Conservation (phyloP, 2,797 vertebrate genomes). For the Bryconaethiops microstoma region DNA sequence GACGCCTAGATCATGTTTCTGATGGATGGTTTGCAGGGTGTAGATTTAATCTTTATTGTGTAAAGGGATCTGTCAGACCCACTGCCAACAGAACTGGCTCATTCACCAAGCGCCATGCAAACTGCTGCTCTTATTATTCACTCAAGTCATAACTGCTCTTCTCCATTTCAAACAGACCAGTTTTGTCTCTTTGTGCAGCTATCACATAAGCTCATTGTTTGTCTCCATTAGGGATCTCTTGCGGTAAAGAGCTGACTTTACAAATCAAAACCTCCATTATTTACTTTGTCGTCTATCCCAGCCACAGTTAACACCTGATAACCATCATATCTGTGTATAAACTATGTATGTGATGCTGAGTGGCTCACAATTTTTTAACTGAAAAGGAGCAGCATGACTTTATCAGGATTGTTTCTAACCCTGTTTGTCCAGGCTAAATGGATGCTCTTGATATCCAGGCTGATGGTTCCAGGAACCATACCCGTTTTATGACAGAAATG, state of each 20-base stretch:
- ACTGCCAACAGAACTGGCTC: slow-evolving; percentile 39
- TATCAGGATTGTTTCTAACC: background rate
- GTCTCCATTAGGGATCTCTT: slow-evolving; percentile 61
- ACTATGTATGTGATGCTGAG: slow-evolving; percentile 25
- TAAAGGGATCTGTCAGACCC: slow-evolving; percentile 49
- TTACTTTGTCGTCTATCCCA: slow-evolving; percentile 40
- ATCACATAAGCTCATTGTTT: slow-evolving; percentile 68
- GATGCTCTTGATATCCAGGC: background rate
- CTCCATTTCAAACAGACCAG: slow-evolving; percentile 67
- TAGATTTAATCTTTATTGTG: slow-evolving; percentile 33
- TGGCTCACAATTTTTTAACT: background rate
- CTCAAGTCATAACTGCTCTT: slow-evolving; percentile 62
- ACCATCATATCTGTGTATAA: slow-evolving; percentile 24
- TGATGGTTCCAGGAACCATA: background rate
- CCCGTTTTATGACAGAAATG: background rate
- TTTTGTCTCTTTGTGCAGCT: slow-evolving; percentile 68
- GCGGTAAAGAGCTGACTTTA: slow-evolving; percentile 44
- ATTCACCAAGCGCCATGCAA: slow-evolving; percentile 40
- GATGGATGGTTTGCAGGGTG: slow-evolving; percentile 39
- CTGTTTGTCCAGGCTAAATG: background rate
- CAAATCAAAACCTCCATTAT: slow-evolving; percentile 50
- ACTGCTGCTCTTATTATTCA: slow-evolving; percentile 64
- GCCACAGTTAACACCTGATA: slow-evolving; percentile 47
- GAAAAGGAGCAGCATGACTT: slow-evolving; percentile 19
- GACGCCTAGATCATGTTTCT: slow-evolving; percentile 49